phyloP scores from a whole-genome alignment of 2,888 invertebrate genomes.

The Macaria notata region DNA sequence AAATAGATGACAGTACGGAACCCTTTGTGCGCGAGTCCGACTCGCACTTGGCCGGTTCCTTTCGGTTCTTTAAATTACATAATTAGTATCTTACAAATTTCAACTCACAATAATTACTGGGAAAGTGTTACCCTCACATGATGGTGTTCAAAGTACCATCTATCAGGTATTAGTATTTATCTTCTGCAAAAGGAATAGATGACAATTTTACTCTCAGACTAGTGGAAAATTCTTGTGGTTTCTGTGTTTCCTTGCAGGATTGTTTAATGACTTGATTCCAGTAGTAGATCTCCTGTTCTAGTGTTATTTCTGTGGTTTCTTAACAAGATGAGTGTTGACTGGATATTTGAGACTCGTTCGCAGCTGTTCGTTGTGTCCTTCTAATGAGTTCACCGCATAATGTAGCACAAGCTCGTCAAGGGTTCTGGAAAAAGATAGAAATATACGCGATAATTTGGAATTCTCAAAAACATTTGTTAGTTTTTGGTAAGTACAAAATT shows the following conservation, averaged over 20 bases:
- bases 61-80: no score
- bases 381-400: conserved; percentile 95
- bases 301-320: conserved; percentile 66
- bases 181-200: conserved; percentile 4
- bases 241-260: conserved; percentile 7
- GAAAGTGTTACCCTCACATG: no score
- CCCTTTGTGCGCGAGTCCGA: no score
- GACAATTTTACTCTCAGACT: not conserved
- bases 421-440: conserved; percentile 71
- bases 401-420: conserved; percentile 94
- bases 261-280: conserved; percentile 16
- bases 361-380: conserved; percentile 96
- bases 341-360: conserved; percentile 92
- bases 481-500: no score
- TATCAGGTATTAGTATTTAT: not conserved
- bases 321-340: conserved; percentile 83
- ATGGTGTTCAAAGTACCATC: no score
- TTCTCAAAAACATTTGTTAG: no score
- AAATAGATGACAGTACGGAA: no score
- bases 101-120: no score
- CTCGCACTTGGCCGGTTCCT: no score
- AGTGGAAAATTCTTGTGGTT: conserved; percentile 1
- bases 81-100: no score
- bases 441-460: not conserved
- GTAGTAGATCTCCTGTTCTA: conserved; percentile 8